phyloP scores from a whole-genome alignment of 2,113 vertebrate genomes.

The Seriola quinqueradiata region DNA sequence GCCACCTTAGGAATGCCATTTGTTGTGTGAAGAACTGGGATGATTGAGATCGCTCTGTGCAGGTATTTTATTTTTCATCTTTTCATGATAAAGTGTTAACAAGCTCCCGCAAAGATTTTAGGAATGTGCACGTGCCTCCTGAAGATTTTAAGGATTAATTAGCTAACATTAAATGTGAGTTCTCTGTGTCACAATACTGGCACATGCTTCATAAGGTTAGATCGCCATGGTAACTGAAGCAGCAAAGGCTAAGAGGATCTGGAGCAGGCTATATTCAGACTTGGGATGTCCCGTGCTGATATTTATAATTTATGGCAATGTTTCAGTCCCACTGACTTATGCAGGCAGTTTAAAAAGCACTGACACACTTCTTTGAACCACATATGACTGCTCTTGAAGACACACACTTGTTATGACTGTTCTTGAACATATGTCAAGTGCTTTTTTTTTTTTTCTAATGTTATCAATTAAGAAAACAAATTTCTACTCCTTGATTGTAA shows the following conservation, averaged over 20 bases:
- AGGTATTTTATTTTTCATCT: not conserved
- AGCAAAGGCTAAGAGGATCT: slow-evolving; percentile 24
- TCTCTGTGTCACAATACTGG: not conserved
- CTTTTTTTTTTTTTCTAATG: not conserved
- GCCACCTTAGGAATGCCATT: not conserved
- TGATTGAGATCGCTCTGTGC: not conserved
- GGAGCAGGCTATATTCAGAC: slow-evolving; percentile 41
- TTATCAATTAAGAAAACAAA: not conserved
- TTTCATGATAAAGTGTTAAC: not conserved
- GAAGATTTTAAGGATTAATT: not conserved
- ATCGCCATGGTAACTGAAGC: slow-evolving; percentile 24
- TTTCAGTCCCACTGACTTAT: slow-evolving; percentile 37
- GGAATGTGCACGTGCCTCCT: not conserved
- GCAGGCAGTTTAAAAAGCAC: slow-evolving; percentile 18
- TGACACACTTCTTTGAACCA: not conserved
- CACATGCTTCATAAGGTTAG: not conserved
- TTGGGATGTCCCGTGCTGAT: slow-evolving; percentile 39
- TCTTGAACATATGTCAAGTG: not conserved
- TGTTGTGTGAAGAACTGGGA: not conserved
- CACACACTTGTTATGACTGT: not conserved
- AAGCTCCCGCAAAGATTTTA: not conserved
- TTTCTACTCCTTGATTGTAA: not conserved
- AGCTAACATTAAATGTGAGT: not conserved
- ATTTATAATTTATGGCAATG: slow-evolving; percentile 58
- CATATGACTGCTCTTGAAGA: not conserved